A percentile compares a stretch with the other conserved stretches of the same genome.
Evolutionary conservation across 2,888 invertebrate species (phyloP).

Genomic region (Beris chalybata): DNA sequence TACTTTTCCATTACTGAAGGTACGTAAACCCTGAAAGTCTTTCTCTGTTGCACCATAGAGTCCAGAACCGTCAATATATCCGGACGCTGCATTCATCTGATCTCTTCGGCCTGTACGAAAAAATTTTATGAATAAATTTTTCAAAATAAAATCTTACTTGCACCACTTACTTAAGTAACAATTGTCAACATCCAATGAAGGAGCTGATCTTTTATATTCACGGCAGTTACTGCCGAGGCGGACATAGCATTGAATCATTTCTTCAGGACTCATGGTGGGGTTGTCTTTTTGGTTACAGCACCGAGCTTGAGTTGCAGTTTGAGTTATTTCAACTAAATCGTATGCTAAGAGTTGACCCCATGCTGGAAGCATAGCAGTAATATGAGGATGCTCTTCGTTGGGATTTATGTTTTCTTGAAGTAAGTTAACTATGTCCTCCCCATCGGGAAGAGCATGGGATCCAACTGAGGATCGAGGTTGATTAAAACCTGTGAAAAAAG

Average conservation of each 20-base stretch:
- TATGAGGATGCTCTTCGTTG: constrained; percentile 66
- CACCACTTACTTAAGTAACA: constrained; percentile 64
- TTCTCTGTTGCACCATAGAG: constrained; percentile 78
- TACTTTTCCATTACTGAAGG: constrained; percentile 72
- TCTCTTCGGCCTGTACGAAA: constrained; percentile 66
- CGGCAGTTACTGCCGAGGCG: constrained; percentile 59
- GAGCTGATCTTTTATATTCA: constrained; percentile 72
- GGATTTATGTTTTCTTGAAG: constrained; percentile 61
- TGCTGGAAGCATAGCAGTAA: constrained; percentile 75
- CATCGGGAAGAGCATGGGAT: constrained; percentile 64
- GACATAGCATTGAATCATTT: constrained; percentile 58
- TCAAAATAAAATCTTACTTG: constrained; percentile 1
- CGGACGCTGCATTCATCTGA: constrained; percentile 83
- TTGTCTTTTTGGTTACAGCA: constrained; percentile 52
- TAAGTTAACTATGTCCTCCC: constrained; percentile 62
- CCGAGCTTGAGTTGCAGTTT: constrained; percentile 61
- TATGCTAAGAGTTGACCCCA: constrained; percentile 78
- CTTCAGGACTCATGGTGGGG: constrained; percentile 17
- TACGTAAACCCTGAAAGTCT: constrained; percentile 68
- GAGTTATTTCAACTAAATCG: constrained; percentile 70
- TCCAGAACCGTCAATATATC: constrained; percentile 81
- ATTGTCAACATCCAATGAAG: constrained; percentile 63
- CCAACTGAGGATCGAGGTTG: constrained; percentile 59
- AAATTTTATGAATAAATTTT: not conserved
- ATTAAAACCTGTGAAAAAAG: constrained; percentile 41